Percentiles rank a stretch among this genome's conserved stretches.
Evolutionary conservation across 23 tunicate genomes (phyloP).

Genomic region (Trididemnum clinides): DNA sequence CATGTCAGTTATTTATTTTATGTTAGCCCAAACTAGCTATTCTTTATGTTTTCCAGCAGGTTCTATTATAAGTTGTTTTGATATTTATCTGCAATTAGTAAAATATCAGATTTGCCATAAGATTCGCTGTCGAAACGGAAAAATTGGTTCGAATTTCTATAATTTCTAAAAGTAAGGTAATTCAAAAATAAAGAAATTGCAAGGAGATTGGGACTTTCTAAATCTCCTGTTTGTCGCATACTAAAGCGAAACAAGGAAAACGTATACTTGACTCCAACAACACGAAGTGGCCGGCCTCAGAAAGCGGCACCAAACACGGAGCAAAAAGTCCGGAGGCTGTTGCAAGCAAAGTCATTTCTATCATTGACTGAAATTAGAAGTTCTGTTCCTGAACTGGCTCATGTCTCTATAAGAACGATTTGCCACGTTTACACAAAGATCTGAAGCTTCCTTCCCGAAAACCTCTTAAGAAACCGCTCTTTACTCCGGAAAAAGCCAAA

Average conservation of each 20-base stretch:
- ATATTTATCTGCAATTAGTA: neutral
- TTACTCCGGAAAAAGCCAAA: neutral
- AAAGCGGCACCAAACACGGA: neutral
- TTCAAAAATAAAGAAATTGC: neutral
- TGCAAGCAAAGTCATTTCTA: neutral
- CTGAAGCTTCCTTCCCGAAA: slow-evolving; percentile 14
- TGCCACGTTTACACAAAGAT: neutral
- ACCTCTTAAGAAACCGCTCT: neutral
- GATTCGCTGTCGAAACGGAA: neutral
- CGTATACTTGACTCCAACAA: neutral
- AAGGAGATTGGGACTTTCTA: neutral
- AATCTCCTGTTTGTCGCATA: neutral
- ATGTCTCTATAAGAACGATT: neutral
- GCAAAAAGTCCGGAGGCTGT: neutral
- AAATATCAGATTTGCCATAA: neutral
- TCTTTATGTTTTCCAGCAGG: neutral
- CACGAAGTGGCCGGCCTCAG: neutral
- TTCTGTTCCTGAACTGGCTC: neutral
- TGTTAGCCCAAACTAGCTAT: neutral
- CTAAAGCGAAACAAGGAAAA: neutral
- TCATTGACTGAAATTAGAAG: neutral
- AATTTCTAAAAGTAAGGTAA: neutral
- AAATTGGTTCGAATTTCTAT: neutral
- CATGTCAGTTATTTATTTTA: neutral
- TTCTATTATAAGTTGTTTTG: neutral